Evolutionary conservation across 2,888 invertebrate genomes (phyloP), one percentile per base, ranked within the genome.

Genomic region (Euphydryas editha): DNA sequence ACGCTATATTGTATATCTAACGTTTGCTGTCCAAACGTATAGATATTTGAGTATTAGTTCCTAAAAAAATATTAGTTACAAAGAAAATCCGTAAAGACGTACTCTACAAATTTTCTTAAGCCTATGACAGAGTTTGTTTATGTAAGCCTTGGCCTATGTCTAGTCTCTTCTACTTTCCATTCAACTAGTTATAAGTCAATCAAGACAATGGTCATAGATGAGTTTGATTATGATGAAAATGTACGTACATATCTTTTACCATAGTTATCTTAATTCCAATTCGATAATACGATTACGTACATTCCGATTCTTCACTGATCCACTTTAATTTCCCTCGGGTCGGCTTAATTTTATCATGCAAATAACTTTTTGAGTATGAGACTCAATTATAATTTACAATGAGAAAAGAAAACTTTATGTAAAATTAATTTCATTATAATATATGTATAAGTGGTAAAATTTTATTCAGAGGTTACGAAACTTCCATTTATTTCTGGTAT

Each of bases 381-480:
- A 55, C 56, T 56, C 56, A 56, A 56, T 56, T 39, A 39, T 20
- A 21, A 56, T 15, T 39, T 56, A 56, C 39, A 56, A 56, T 56
- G 39, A 39, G 13, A 20, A 18, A n/a, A 39, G 36, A 56, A 24
- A n/a, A 24, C 15, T 51, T 51, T 11, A 24, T 0, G 3, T 24
- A 24, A 6, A 20, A 21, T 21, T 20, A 5, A 6, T 49, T 49
- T 49, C 20, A 20, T 13, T 49, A 46, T 46, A 1, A 18, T 46
- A 49, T 21, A 49, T 11, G 21, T 49, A 11, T 4, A 49, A 49
- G 10, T 1, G 20, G 47, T 21, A 15, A 21, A 21, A 10, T 18
- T 11, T 18, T 10, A 17, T 17, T 3, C 10, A 2, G 42, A 0
- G 42, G n/a, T 42, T n/a, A 42, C n/a, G 18, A 17, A 46, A 10